Conservation (phyloP, 2,113 vertebrate species). For the Felis chaus region DNA sequence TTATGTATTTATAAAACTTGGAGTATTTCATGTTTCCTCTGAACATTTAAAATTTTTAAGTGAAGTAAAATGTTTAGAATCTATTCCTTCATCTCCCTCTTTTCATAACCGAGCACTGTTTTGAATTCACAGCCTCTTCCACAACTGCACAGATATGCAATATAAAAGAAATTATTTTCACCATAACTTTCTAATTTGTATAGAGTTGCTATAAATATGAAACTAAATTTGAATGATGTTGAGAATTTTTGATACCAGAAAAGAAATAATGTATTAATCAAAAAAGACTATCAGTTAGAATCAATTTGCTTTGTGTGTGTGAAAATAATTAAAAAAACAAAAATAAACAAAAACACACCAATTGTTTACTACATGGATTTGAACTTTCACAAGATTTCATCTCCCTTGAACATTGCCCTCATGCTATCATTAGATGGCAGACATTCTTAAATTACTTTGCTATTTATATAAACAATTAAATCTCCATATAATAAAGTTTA, state of each 20-base stretch:
- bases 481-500: neutral
- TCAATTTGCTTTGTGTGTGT: slow-evolving; percentile 34
- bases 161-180: neutral
- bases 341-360: neutral
- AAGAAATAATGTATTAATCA: slow-evolving; percentile 63
- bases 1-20: neutral
- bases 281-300: slow-evolving; percentile 36
- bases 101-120: neutral
- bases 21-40: neutral
- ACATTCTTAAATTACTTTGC: slow-evolving; percentile 56
- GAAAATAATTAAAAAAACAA: neutral
- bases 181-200: slow-evolving; percentile 38
- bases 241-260: slow-evolving; percentile 60
- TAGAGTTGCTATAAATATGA: slow-evolving; percentile 52
- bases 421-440: slow-evolving; percentile 6
- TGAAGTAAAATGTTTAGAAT: neutral
- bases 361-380: slow-evolving; percentile 41
- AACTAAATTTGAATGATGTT: slow-evolving; percentile 61
- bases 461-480: slow-evolving; percentile 8
- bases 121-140: slow-evolving; percentile 31
- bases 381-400: slow-evolving; percentile 13
- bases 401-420: slow-evolving; percentile 61
- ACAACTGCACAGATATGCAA: neutral
- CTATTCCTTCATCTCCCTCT: neutral
- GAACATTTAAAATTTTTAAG: slow-evolving; percentile 12